Percentiles rank a stretch among this genome's conserved stretches.
Conservation (phyloP, 2,888 invertebrate genomes). For the Stenurella melanura region DNA sequence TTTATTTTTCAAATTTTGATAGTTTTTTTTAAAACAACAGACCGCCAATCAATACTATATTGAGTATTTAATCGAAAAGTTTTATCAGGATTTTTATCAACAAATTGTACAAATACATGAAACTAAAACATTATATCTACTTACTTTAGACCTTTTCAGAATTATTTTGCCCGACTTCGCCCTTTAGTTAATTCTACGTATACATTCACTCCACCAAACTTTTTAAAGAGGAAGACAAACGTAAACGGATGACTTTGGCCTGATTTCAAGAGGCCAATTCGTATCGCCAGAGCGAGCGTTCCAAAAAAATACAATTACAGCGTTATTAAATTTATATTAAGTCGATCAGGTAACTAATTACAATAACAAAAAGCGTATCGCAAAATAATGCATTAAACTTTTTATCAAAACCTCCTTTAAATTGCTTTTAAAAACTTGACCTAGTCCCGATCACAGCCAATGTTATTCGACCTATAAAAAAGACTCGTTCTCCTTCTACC, state of each 20-base stretch:
- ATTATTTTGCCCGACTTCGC: too few relatives aligned
- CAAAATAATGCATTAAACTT: slow-evolving; percentile 14
- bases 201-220: too few relatives aligned
- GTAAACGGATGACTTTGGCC: background rate
- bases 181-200: too few relatives aligned
- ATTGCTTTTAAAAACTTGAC: slow-evolving; percentile 39
- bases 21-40: too few relatives aligned
- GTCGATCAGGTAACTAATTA: background rate
- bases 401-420: slow-evolving; percentile 18
- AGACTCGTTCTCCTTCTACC: slow-evolving; percentile 32
- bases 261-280: background rate
- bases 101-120: too few relatives aligned
- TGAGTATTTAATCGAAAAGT: too few relatives aligned
- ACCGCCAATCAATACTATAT: too few relatives aligned
- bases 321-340: background rate
- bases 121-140: too few relatives aligned
- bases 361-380: background rate
- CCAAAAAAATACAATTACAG: background rate
- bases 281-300: background rate
- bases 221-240: background rate
- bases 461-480: slow-evolving; percentile 43
- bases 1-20: too few relatives aligned
- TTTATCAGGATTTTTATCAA: too few relatives aligned
- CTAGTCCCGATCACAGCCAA: slow-evolving; percentile 39
- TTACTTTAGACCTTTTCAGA: too few relatives aligned